Evolutionary conservation across 1,140 invertebrate genomes (phyloP).

Genomic region (Stegodyphus dumicola): DNA sequence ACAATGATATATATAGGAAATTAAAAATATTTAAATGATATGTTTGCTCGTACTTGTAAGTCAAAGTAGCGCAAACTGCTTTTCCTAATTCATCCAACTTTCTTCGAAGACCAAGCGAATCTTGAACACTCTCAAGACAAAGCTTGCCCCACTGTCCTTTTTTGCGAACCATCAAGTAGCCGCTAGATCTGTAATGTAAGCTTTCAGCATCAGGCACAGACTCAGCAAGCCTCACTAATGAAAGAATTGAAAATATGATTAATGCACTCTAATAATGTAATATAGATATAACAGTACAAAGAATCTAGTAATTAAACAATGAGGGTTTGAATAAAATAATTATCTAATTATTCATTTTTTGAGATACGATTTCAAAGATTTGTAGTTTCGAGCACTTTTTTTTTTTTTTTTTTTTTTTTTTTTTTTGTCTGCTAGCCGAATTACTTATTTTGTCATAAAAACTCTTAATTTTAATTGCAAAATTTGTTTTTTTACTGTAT

Average conservation of each 20-base stretch:
- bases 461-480: too few relatives aligned
- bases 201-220: background rate
- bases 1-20: background rate
- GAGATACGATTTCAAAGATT: too few relatives aligned
- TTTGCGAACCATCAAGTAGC: slow-evolving; percentile 79
- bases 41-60: slow-evolving; percentile 76
- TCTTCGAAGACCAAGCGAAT: slow-evolving; percentile 73
- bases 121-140: slow-evolving; percentile 77
- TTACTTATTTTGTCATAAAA: too few relatives aligned
- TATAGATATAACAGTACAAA: too few relatives aligned
- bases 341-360: too few relatives aligned
- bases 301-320: too few relatives aligned
- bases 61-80: slow-evolving; percentile 81
- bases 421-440: too few relatives aligned
- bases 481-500: too few relatives aligned
- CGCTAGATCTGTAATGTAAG: slow-evolving; percentile 66
- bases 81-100: slow-evolving; percentile 78
- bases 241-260: slow-evolving; percentile 1
- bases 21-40: background rate
- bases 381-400: too few relatives aligned
- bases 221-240: slow-evolving; percentile 43
- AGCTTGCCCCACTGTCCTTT: slow-evolving; percentile 83
- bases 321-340: too few relatives aligned
- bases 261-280: background rate
- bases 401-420: too few relatives aligned